Evolutionary conservation across 2,113 vertebrate genomes (phyloP).

Genomic region (Epinephelus moara): DNA sequence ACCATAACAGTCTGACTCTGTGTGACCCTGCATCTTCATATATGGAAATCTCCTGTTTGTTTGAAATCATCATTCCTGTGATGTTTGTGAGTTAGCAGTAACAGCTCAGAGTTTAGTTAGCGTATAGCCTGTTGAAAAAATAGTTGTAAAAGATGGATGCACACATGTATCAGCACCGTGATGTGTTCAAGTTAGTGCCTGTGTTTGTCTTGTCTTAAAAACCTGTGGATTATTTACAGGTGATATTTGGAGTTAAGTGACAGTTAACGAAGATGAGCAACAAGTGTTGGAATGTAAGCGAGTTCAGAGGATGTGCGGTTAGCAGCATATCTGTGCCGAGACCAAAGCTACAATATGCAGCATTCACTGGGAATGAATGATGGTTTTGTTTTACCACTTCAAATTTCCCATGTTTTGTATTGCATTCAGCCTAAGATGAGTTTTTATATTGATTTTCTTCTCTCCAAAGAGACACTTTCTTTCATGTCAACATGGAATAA

Average conservation of each 20-base stretch:
- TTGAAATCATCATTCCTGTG: not conserved
- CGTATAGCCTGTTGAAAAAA: not conserved
- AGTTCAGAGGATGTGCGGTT: not conserved
- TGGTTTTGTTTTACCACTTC: not conserved
- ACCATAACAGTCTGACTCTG: not conserved
- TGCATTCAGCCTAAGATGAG: not conserved
- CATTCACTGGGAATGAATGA: not conserved
- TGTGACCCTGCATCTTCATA: not conserved
- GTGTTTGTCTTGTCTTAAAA: not conserved
- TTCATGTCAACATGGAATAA: not conserved
- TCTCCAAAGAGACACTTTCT: not conserved
- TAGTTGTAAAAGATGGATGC: not conserved
- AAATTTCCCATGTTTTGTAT: not conserved
- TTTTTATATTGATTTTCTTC: not conserved
- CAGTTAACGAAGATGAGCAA: not conserved
- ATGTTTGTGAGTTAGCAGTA: not conserved
- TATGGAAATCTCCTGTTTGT: not conserved
- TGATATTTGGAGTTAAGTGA: not conserved
- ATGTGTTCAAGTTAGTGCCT: not conserved
- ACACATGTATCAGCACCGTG: not conserved
- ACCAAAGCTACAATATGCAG: not conserved
- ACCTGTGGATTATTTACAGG: not conserved
- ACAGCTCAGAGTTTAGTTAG: no score
- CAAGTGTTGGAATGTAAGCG: not conserved
- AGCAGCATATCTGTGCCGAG: not conserved